Conservation (phyloP, 2,797 vertebrate genomes). For the Phrynocephalus guinanensis region DNA sequence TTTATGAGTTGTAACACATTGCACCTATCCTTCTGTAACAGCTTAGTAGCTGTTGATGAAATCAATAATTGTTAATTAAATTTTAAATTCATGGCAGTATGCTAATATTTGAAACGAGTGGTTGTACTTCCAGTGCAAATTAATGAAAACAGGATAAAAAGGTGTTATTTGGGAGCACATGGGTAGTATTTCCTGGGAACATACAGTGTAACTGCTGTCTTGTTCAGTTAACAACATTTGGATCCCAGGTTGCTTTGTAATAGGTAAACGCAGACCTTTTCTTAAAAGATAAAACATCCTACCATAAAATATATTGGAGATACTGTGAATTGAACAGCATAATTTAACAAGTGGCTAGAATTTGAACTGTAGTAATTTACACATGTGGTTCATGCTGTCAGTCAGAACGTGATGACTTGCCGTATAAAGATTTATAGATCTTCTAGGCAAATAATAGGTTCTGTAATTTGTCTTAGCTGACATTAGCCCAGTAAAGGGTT, state of each 20-base stretch:
- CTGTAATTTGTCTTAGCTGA: too few relatives aligned
- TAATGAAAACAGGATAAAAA: not conserved
- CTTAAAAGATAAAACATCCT: not conserved
- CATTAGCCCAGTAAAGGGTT: too few relatives aligned
- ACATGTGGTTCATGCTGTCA: too few relatives aligned
- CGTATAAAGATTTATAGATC: too few relatives aligned
- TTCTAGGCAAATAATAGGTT: too few relatives aligned
- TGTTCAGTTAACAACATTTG: not conserved
- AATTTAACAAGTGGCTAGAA: too few relatives aligned
- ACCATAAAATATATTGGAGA: not conserved
- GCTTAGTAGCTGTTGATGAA: conserved; percentile 25
- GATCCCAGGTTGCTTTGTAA: not conserved
- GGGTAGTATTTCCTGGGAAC: not conserved
- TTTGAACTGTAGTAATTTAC: too few relatives aligned
- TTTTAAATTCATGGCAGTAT: conserved; percentile 29
- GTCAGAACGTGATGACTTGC: too few relatives aligned
- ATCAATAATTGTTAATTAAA: conserved; percentile 30
- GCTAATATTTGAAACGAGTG: conserved; percentile 17
- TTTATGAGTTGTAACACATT: conserved; percentile 20
- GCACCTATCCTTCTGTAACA: conserved; percentile 15
- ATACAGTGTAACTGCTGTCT: not conserved
- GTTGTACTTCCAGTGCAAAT: not conserved
- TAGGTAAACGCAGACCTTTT: not conserved
- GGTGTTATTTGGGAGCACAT: not conserved
- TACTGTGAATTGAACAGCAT: not conserved